Percentiles rank a stretch among this genome's conserved stretches.
Conservation (phyloP, 2,113 vertebrate genomes). For the Microtus pennsylvanicus region DNA sequence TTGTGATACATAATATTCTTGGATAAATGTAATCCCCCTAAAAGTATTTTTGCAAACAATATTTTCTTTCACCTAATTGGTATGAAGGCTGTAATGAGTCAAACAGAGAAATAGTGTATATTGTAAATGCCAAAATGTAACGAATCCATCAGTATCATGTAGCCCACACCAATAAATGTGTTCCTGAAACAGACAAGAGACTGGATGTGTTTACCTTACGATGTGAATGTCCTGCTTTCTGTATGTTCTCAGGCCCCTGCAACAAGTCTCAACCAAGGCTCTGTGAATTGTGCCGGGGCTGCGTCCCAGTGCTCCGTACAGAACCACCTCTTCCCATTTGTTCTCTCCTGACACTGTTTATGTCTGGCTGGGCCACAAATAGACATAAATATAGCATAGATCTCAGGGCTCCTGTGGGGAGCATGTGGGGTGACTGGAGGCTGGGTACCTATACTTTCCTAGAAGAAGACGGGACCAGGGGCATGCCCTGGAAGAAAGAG, state of each 20-base stretch:
- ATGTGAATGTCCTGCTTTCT: conserved; percentile 63
- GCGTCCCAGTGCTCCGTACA: background rate
- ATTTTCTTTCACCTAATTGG: conserved; percentile 59
- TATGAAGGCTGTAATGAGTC: conserved; percentile 72
- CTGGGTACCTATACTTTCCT: background rate
- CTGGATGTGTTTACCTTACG: conserved; percentile 61
- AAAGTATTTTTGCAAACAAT: conserved; percentile 75
- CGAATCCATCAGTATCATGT: conserved; percentile 67
- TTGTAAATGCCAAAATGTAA: conserved; percentile 73
- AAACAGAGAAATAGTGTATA: conserved; percentile 66
- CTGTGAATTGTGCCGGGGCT: background rate
- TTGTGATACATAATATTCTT: conserved; percentile 76
- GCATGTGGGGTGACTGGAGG: background rate
- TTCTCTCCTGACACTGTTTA: conserved; percentile 73
- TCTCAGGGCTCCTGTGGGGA: background rate
- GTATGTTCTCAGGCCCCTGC: background rate
- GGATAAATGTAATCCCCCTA: conserved; percentile 76
- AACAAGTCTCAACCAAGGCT: conserved; percentile 41
- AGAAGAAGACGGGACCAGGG: background rate
- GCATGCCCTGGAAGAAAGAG: background rate
- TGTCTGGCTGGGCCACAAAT: conserved; percentile 48
- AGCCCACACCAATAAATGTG: background rate
- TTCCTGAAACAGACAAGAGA: conserved; percentile 60
- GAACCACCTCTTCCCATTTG: conserved; percentile 41
- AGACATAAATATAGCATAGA: conserved; percentile 39